A percentile compares a stretch with the other conserved stretches of the same genome.
Conservation (phyloP, 2,888 invertebrate species). For the Drosophila prostipennis region DNA sequence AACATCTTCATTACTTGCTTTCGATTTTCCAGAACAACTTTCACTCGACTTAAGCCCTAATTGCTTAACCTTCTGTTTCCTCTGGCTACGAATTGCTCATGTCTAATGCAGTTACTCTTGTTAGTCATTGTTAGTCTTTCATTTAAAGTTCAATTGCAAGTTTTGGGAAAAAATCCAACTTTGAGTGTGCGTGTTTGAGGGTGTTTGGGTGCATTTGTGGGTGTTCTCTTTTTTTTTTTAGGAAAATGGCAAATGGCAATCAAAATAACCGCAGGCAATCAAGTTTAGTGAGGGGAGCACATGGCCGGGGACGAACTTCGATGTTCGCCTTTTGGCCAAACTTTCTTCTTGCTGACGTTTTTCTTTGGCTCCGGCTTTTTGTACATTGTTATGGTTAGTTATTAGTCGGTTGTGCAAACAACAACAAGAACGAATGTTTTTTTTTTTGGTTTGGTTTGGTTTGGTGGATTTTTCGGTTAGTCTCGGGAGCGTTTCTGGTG, state of each 20-base stretch:
- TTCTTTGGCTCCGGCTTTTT: conserved; percentile 33
- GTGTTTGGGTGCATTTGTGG: conserved; percentile 39
- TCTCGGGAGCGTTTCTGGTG: conserved; percentile 32
- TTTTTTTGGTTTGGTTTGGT: neutral
- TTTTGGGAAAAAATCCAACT: conserved; percentile 38
- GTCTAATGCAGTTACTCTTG: conserved; percentile 43
- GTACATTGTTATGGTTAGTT: conserved; percentile 58
- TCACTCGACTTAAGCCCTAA: conserved; percentile 12
- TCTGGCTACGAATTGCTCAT: conserved; percentile 6
- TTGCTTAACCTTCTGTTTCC: conserved; percentile 19
- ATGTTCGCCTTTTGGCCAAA: conserved; percentile 42
- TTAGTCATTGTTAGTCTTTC: conserved; percentile 43
- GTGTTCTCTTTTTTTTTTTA: conserved; percentile 10
- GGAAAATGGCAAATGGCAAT: conserved; percentile 57
- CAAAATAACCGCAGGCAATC: conserved; percentile 69
- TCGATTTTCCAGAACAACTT: conserved; percentile 17
- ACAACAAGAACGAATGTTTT: conserved; percentile 45
- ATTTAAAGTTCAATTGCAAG: conserved; percentile 59
- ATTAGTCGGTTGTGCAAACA: conserved; percentile 39
- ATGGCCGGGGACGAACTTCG: conserved; percentile 16
- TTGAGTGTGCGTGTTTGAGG: conserved; percentile 34
- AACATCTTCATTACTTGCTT: conserved; percentile 10
- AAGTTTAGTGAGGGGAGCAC: conserved; percentile 43
- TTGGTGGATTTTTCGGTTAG: conserved; percentile 11
- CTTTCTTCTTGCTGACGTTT: conserved; percentile 39